Base-by-base conservation (phyloP, 2,113 vertebrate genomes). In the Microtus pennsylvanicus region DNA sequence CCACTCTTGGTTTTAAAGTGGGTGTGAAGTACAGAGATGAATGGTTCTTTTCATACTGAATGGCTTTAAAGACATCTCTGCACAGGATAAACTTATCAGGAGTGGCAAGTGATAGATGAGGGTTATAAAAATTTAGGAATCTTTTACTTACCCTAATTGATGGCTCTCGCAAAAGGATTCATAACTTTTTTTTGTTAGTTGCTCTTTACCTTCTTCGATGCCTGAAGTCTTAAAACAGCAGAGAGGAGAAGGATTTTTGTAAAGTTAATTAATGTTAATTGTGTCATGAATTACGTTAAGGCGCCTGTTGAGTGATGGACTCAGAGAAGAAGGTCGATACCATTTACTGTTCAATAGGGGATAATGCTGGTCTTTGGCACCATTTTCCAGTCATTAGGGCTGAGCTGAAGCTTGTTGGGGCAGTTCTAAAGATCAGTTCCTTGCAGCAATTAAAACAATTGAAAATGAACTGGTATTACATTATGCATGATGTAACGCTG, bases 231-330 rank as follows among this genome's bases (percentile, higher is more conserved):
- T 96, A 86, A 93, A 89, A 96, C 12, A 70, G 74, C 58, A 69
- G 52, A 89, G 96, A 95, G 45, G 95, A 94, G 88, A 89, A 83
- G 82, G 86, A 21, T 78, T 92, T 94, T 91, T 82, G 38, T 92
- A 95, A 85, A 98, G 96, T 97, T 97, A 98, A 97, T 97, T 97
- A 97, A 97, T 97, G 97, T 96, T 97, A 97, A 97, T 97, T 96
- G 96, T 95, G 82, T 89, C 78, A 2, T 98, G 96, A 97, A 98
- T 98, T 97, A 96, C 83, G 86, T 96, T 93, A 94, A 96, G 96
- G 69, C 89, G 63, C 13, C 74, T 95, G 92, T 69, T 96, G 94
- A 97, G 50, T 94, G 94, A 97, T 96, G 82, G 94, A 24, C 89
- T 35, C 69, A 93, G 78, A 82, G 82, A 96, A 97, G 69, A 89